A percentile compares a stretch with the other conserved stretches of the same genome.
Evolutionary conservation across 2,888 invertebrate genomes (phyloP).

Genomic region (Leptinotarsa tumamoca): DNA sequence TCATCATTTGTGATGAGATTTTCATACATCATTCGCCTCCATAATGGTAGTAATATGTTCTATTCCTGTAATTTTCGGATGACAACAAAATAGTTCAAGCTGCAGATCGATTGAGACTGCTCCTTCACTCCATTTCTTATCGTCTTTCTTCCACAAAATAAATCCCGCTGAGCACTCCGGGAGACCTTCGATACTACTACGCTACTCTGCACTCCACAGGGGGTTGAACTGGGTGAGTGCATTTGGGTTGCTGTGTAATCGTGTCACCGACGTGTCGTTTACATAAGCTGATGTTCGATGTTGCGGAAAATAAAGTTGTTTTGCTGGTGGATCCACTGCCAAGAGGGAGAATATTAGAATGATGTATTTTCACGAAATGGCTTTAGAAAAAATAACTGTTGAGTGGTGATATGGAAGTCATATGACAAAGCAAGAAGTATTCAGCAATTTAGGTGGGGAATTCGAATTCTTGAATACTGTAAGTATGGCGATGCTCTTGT

Average conservation of each 20-base stretch:
- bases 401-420: too few species aligned
- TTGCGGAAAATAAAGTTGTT: slow-evolving; percentile 8
- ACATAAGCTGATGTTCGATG: slow-evolving; percentile 15
- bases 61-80: too few species aligned
- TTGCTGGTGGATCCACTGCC: background rate
- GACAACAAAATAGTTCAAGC: background rate
- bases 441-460: too few species aligned
- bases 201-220: slow-evolving; percentile 44
- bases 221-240: slow-evolving; percentile 8
- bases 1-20: too few species aligned
- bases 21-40: too few species aligned
- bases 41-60: too few species aligned
- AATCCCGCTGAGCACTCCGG: slow-evolving; percentile 43
- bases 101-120: slow-evolving; percentile 28
- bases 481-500: too few species aligned
- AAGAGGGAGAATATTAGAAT: background rate
- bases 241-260: background rate
- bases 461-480: too few species aligned
- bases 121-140: slow-evolving; percentile 45
- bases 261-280: slow-evolving; percentile 17
- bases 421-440: too few species aligned
- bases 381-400: background rate
- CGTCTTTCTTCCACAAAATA: slow-evolving; percentile 54
- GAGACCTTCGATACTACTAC: slow-evolving; percentile 40
- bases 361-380: background rate